Evolutionary conservation across 1,140 invertebrate species (phyloP).

Genomic region (Sarcophaga peregrina): DNA sequence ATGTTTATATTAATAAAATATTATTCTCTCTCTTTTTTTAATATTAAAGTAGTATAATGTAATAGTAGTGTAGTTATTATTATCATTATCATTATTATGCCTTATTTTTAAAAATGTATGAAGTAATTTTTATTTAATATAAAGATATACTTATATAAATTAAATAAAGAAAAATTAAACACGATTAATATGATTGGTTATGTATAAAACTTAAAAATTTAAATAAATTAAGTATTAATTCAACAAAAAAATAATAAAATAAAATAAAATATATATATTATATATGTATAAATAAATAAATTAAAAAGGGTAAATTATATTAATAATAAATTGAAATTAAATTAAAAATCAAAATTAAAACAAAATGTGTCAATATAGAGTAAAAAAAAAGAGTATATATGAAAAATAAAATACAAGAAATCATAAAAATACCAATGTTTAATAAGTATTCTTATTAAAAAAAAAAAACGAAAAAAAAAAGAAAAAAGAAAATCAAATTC

Average conservation of each 20-base stretch:
- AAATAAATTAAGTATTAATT: constrained; percentile 1
- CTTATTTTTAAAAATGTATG: constrained; percentile 10
- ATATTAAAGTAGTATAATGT: constrained; percentile 31
- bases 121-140: constrained; percentile 17
- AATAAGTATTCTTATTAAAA: constrained; percentile 11
- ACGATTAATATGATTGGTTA: neutral
- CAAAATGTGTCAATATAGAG: neutral
- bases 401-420: constrained; percentile 11
- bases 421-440: constrained; percentile 7
- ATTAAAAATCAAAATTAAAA: constrained; percentile 38
- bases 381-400: no score
- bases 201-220: neutral
- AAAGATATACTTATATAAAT: neutral
- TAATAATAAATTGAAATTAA: constrained; percentile 30
- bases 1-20: constrained; percentile 37
- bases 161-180: constrained; percentile 20
- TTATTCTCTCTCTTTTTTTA: constrained; percentile 18
- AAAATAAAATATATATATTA: constrained; percentile 8
- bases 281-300: neutral
- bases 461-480: no score
- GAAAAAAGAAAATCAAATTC: neutral
- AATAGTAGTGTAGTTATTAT: constrained; percentile 14
- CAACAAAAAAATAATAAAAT: no score
- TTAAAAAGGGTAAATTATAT: neutral
- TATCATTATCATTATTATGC: constrained; percentile 21